Conservation (phyloP, 2,797 vertebrate genomes). For the Cryptoprocta ferox region DNA sequence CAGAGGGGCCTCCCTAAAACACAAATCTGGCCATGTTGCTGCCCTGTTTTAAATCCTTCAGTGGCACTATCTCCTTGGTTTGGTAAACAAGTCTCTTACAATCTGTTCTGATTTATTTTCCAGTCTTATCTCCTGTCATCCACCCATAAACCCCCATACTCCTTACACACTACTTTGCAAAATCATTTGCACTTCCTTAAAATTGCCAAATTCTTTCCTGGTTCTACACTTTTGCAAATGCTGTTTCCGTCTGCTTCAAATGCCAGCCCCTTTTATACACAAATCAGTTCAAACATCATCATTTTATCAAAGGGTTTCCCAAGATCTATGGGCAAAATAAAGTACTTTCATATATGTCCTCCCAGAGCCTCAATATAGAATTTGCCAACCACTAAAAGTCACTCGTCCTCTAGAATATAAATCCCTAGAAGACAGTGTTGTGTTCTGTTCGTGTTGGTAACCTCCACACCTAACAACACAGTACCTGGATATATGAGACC, state of each 20-base stretch:
- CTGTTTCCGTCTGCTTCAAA: background rate
- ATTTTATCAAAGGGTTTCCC: background rate
- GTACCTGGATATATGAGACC: background rate
- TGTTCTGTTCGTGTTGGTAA: background rate
- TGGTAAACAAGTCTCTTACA: background rate
- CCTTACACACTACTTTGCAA: background rate
- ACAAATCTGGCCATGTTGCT: conserved; percentile 59
- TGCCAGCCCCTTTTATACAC: background rate
- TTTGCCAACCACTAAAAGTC: background rate
- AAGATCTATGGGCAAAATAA: background rate
- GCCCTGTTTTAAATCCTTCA: conserved; percentile 52
- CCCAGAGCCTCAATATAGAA: background rate
- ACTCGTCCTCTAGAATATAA: background rate
- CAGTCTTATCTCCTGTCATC: background rate
- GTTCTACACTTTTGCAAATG: background rate
- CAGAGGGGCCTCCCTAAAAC: conserved; percentile 42
- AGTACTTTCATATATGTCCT: background rate
- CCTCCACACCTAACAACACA: background rate
- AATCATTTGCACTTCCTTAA: background rate
- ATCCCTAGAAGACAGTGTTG: background rate
- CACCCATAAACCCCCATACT: background rate
- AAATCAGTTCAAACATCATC: conserved; percentile 15
- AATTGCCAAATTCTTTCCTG: background rate
- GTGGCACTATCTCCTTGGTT: background rate
- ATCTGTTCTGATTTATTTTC: conserved; percentile 50